Evolutionary conservation across 2,113 vertebrate species (phyloP).

Genomic region (Himantopus leucocephalus): DNA sequence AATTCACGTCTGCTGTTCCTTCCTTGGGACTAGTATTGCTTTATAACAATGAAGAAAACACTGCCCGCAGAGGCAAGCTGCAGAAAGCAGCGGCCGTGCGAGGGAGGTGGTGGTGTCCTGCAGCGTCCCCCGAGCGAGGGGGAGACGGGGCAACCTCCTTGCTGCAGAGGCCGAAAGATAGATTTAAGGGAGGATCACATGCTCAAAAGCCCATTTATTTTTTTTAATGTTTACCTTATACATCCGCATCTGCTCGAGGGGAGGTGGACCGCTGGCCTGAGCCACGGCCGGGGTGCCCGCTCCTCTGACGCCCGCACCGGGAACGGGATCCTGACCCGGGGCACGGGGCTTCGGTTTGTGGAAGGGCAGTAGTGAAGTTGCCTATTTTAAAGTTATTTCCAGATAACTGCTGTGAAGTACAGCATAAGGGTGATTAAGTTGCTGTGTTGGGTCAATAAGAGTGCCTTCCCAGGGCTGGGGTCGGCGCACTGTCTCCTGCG

Average conservation of each 20-base stretch:
- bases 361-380: not conserved
- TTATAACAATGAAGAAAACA: not conserved
- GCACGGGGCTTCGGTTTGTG: too few relatives aligned
- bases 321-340: fast-evolving
- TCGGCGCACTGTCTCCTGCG: not conserved
- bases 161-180: not conserved
- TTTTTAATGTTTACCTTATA: not conserved
- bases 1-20: not conserved
- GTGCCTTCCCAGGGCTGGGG: too few relatives aligned
- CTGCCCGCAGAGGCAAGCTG: not conserved
- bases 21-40: not conserved
- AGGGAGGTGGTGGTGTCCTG: not conserved
- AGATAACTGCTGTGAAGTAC: not conserved
- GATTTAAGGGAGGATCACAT: not conserved
- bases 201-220: not conserved
- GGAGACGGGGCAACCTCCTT: not conserved
- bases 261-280: not conserved
- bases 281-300: fast-evolving
- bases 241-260: not conserved
- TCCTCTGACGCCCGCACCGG: fast-evolving
- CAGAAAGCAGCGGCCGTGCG: not conserved
- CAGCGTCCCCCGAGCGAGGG: not conserved
- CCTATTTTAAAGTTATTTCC: not conserved
- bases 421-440: not conserved
- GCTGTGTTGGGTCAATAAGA: not conserved